These are phyloP conservation scores for Enteromius unitaeniatus DNA, from an alignment of 2,797 vertebrate species.

Conservation along the genomic window DNA sequence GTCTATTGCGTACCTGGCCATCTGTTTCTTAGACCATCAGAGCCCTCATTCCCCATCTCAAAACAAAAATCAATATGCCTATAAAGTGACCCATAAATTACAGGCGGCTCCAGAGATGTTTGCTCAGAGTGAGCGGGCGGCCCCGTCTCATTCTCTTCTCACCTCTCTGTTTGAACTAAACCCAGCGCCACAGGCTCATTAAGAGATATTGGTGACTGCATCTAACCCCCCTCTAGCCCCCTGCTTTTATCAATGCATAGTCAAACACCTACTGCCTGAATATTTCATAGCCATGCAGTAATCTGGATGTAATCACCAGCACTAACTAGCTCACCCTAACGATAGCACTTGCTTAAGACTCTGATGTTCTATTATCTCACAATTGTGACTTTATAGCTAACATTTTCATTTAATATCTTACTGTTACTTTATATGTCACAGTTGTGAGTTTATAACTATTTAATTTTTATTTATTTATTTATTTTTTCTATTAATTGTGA, in stretches of 20 bases:
- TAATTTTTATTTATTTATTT: background rate
- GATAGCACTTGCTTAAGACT: background rate
- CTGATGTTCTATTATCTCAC: conserved; percentile 47
- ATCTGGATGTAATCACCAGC: conserved; percentile 94
- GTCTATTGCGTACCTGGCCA: conserved; percentile 24
- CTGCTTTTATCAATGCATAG: conserved; percentile 94
- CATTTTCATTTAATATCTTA: background rate
- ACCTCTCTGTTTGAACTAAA: conserved; percentile 92
- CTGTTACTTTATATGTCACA: background rate
- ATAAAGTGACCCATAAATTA: conserved; percentile 91
- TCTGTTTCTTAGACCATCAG: conserved; percentile 51
- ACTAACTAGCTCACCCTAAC: conserved; percentile 84
- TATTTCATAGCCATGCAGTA: conserved; percentile 96
- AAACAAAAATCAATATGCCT: conserved; percentile 95
- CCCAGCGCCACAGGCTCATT: conserved; percentile 90
- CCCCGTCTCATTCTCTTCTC: conserved; percentile 84
- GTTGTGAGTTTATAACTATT: background rate
- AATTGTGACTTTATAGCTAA: too few relatives aligned
- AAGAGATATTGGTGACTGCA: conserved; percentile 89
- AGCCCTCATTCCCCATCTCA: conserved; percentile 64
- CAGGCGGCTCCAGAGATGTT: conserved; percentile 86
- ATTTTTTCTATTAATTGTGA: background rate
- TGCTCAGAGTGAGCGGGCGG: conserved; percentile 86
- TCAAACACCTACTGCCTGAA: conserved; percentile 90
- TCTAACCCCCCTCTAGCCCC: conserved; percentile 80